Base-by-base conservation (phyloP, 2,888 invertebrate species). In the Colostygia pectinataria region DNA sequence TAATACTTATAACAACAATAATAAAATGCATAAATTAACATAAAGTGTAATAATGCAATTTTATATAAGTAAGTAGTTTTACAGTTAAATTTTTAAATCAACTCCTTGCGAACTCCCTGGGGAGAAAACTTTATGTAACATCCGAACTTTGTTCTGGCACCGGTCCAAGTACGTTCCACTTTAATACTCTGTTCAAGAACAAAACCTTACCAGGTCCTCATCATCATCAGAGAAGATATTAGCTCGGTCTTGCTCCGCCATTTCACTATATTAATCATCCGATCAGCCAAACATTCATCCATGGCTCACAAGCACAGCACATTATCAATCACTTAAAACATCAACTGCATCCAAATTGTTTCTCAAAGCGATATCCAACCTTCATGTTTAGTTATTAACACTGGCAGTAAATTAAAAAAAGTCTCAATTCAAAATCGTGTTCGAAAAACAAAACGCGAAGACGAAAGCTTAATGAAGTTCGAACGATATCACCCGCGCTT, bases 171-270 rank as follows among this genome's bases (percentile, higher is more conserved):
- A 38, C 8, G 43, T 28, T 29, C 23, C 31, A 64, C 66, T 68
- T 71, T 68, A 72, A 77, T 65, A 59, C 66, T 61, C 59, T 61
- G 64, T 74, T 77, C 71, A 52, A 66, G 74, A 77, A 75, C 53
- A 40, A 36, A 54, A 53, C 68, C 87, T 76, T 63, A 89, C 89
- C 87, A 90, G 67, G 53, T 90, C 89, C 72, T 90, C 89, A 61
- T 88, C 87, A 56, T 87, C 85, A 59, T 89, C 89, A 18, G 84
- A 62, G 65, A 89, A 87, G 67, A 89, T 86, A 51, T 88, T 89
- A 39, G 77, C 80, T 63, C 83, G 71, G 41, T 89, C 88, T 72
- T 82, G 83, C 55, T 80, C 71, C 73, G 88, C 86, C 89, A 90
- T 90, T 65, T 73, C 77, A 73, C 61, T 68, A 61, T 62, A 57